Base-by-base conservation (phyloP, 2,888 invertebrate genomes). In the Torymus auratus region DNA sequence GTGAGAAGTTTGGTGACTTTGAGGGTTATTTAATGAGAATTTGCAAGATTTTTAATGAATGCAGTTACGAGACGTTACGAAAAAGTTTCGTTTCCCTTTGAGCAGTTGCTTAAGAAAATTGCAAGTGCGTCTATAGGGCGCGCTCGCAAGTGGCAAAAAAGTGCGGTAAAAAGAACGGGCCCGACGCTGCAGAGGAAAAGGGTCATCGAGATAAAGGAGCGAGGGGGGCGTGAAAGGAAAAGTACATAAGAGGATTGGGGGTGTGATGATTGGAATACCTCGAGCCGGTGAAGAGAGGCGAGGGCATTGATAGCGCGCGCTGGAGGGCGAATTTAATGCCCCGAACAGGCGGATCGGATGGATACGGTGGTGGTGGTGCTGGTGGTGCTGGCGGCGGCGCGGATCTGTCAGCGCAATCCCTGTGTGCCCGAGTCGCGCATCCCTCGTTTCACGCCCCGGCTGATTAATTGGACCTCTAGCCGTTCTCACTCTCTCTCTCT, bases 371-470 rank as follows among this genome's bases (percentile, higher is more conserved):
- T 10, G 41, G 58, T 7, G 50, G 15, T 23, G 56, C 80, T 86
- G 87, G 88, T 88, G 41, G 41, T 7, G 41, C 86, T 86, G 85
- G 53, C 15, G 41, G 58, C 14, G 52, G 17, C 52, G 58, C 81
- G 86, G 87, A 88, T 88, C 88, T 88, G 90, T 88, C 89, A 89
- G 86, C 87, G 85, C 88, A 88, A 89, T 89, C 86, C 85, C 87
- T 86, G 84, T 85, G 75, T 74, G 68, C 14, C 53, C 68, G 73
- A 55, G 64, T 78, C 78, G 15, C 81, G 83, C 84, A 83, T 83
- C 86, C 85, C 86, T 87, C 88, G 87, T 89, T 89, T 90, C 88
- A 89, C 89, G 88, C 89, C 88, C 85, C 86, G 88, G 82, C 88
- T 89, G 89, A 89, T 89, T 89, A 89, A 89, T 89, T 89, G 88